Conservation (phyloP, 2,797 vertebrate species). For the Amblyraja radiata region DNA sequence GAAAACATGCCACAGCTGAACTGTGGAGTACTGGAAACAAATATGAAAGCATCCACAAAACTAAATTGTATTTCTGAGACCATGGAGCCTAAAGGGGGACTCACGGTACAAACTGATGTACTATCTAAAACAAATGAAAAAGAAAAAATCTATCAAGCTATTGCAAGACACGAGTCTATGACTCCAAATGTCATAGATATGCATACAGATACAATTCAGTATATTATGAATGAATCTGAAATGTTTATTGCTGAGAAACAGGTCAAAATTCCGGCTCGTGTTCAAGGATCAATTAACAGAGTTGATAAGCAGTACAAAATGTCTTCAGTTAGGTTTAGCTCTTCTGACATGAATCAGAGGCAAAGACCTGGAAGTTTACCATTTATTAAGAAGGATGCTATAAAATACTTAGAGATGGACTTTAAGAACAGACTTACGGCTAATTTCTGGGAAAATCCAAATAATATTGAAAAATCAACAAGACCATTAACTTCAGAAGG, state of each 20-base stretch:
- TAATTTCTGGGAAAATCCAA: background rate
- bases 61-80: background rate
- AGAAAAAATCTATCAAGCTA: background rate
- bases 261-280: background rate
- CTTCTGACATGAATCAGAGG: background rate
- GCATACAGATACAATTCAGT: background rate
- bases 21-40: background rate
- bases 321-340: background rate
- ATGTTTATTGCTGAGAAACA: background rate
- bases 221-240: background rate
- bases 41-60: background rate
- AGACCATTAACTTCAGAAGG: background rate
- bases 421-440: background rate
- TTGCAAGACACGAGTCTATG: background rate
- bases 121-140: background rate
- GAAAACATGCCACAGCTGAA: background rate
- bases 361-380: background rate
- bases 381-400: constrained; percentile 4
- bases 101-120: background rate
- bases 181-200: too few species aligned
- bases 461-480: background rate
- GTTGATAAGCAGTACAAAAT: too few species aligned
- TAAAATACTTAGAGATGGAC: constrained; percentile 6
- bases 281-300: background rate
- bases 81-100: background rate